These are phyloP conservation scores for Neogobius melanostomus DNA, from an alignment of 2,113 vertebrate species.

Conservation along the genomic window DNA sequence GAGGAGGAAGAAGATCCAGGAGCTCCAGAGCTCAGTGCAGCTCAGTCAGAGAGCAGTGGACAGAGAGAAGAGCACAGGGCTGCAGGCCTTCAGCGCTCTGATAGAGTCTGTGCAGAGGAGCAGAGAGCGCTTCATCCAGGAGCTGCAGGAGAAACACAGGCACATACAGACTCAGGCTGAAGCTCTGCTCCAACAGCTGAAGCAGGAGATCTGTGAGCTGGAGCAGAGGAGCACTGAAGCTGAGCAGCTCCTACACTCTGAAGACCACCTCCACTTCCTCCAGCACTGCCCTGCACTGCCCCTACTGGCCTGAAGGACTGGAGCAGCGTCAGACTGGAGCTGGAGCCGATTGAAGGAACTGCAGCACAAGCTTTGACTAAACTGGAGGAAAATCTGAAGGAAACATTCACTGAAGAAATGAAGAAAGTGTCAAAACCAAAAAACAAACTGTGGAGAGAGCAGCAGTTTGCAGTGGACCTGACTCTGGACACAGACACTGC, in stretches of 20 bases:
- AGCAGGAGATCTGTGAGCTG: conserved; percentile 3
- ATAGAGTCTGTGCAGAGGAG: conserved; percentile 22
- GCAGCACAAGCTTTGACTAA: neutral
- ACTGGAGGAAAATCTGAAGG: conserved; percentile 8
- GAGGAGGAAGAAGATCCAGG: conserved; percentile 5
- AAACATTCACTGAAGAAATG: neutral
- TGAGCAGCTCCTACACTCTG: neutral
- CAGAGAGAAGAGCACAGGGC: conserved; percentile 15
- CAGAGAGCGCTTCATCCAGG: conserved; percentile 18
- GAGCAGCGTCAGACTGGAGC: conserved; percentile 1
- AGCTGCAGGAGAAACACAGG: conserved; percentile 8
- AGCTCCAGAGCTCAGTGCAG: neutral
- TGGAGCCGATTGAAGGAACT: conserved; percentile 6
- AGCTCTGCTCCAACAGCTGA: neutral
- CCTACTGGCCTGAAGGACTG: too few relatives aligned
- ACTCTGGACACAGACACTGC: conserved; percentile 2
- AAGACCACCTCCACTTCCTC: conserved; percentile 15
- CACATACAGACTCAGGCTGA: conserved; percentile 4
- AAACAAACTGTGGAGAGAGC: neutral
- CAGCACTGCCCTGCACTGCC: neutral
- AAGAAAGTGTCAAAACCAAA: neutral
- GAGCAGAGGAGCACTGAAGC: neutral
- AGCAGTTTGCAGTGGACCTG: neutral
- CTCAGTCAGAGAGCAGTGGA: conserved; percentile 22
- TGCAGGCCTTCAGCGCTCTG: conserved; percentile 16